Evolutionary conservation across 2,888 invertebrate genomes (phyloP).

Genomic region (Drosophila histrio): DNA sequence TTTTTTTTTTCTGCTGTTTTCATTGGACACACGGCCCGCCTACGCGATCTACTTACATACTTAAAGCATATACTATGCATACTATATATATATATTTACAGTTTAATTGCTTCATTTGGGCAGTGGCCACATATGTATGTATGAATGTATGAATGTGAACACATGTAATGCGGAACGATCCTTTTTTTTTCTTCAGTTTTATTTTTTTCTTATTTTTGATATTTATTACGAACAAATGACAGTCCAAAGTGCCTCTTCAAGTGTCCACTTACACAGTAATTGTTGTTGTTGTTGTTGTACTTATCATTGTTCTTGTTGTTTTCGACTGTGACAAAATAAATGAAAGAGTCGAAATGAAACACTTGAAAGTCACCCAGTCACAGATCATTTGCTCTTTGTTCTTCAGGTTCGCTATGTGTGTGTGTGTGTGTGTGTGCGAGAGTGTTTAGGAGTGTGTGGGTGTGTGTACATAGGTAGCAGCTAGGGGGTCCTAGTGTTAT

Average conservation of each 20-base stretch:
- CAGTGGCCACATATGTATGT: slow-evolving; percentile 12
- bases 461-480: slow-evolving; percentile 11
- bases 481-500: slow-evolving; percentile 9
- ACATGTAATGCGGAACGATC: slow-evolving; percentile 42
- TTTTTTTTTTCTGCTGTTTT: slow-evolving; percentile 4
- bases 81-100: neutral
- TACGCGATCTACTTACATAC: slow-evolving; percentile 14
- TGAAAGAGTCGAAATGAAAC: neutral
- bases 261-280: slow-evolving; percentile 70
- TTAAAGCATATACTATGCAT: neutral
- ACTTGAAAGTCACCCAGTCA: slow-evolving; percentile 55
- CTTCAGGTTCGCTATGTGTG: neutral
- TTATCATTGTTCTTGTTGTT: neutral
- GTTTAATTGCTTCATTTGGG: slow-evolving; percentile 50
- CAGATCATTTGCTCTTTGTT: slow-evolving; percentile 59
- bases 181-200: slow-evolving; percentile 17
- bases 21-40: slow-evolving; percentile 40
- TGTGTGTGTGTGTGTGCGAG: neutral
- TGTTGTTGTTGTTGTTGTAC: neutral
- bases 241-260: slow-evolving; percentile 55
- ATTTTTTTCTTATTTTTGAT: slow-evolving; percentile 14
- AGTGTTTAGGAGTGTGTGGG: neutral
- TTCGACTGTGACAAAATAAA: slow-evolving; percentile 14
- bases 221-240: slow-evolving; percentile 76
- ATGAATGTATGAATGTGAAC: slow-evolving; percentile 19